phyloP scores from a whole-genome alignment of 2,888 invertebrate genomes.

The Pachymerium ferrugineum region DNA sequence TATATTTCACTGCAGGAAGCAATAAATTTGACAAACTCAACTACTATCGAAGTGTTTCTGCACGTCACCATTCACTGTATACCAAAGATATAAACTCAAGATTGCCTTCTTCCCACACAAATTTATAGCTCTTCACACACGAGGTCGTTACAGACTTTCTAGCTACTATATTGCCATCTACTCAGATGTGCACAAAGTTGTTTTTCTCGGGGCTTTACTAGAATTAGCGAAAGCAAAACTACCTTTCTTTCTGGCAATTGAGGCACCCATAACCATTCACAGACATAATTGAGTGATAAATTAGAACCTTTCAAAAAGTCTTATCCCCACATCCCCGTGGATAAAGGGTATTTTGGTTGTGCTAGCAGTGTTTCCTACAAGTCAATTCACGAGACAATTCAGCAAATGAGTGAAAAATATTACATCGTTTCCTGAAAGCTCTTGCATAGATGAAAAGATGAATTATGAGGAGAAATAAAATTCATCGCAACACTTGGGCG shows the following conservation, averaged over 20 bases:
- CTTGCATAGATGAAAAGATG: neutral
- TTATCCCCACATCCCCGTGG: neutral
- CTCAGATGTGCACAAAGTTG: too few species aligned
- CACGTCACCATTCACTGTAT: constrained; percentile 18
- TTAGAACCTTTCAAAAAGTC: neutral
- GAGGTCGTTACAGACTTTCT: too few species aligned
- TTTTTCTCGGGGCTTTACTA: neutral
- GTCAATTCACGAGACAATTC: neutral
- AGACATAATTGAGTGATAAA: neutral
- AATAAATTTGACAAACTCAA: neutral
- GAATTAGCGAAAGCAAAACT: neutral
- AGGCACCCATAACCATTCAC: neutral
- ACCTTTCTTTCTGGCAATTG: too few species aligned
- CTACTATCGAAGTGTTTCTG: constrained; percentile 5
- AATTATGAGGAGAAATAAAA: constrained; percentile 10
- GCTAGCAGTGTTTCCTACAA: neutral
- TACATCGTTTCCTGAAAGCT: neutral
- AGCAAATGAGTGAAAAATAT: neutral
- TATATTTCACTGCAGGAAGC: constrained; percentile 13
- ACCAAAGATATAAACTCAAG: neutral
- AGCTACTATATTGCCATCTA: neutral
- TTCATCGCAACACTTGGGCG: constrained; percentile 10
- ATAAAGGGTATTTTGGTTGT: too few species aligned
- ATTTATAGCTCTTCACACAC: neutral
- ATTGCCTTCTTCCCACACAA: neutral